Percentiles rank a stretch among this genome's conserved stretches.
Evolutionary conservation across 2,888 invertebrate species (phyloP).

Genomic region (Lamellibrachia columna): DNA sequence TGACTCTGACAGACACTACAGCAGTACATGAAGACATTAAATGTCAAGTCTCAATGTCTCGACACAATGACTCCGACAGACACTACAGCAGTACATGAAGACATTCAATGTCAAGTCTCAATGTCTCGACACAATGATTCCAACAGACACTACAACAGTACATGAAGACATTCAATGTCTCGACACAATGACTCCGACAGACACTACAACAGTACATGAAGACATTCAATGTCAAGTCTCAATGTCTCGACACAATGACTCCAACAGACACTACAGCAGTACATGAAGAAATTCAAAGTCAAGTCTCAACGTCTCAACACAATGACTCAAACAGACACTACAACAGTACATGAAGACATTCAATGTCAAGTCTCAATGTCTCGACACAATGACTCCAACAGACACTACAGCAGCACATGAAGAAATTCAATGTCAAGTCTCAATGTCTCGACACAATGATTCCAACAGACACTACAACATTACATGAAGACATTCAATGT

Average conservation of each 20-base stretch:
- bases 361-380: background rate
- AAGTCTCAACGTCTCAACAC: background rate
- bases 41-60: background rate
- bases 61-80: background rate
- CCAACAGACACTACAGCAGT: background rate
- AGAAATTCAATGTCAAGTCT: background rate
- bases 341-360: background rate
- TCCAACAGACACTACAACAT: background rate
- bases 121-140: background rate
- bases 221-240: background rate
- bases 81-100: background rate
- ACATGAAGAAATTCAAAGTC: background rate
- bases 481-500: background rate
- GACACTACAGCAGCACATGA: background rate
- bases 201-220: background rate
- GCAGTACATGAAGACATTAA: background rate
- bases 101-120: background rate
- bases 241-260: background rate
- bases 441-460: background rate
- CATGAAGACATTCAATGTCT: background rate
- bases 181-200: background rate
- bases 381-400: background rate
- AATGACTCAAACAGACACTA: background rate
- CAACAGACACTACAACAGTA: background rate
- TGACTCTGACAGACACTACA: slow-evolving; percentile 50